phyloP scores from a whole-genome alignment of 2,797 vertebrate species.

The Lepilemur ruficaudatus region DNA sequence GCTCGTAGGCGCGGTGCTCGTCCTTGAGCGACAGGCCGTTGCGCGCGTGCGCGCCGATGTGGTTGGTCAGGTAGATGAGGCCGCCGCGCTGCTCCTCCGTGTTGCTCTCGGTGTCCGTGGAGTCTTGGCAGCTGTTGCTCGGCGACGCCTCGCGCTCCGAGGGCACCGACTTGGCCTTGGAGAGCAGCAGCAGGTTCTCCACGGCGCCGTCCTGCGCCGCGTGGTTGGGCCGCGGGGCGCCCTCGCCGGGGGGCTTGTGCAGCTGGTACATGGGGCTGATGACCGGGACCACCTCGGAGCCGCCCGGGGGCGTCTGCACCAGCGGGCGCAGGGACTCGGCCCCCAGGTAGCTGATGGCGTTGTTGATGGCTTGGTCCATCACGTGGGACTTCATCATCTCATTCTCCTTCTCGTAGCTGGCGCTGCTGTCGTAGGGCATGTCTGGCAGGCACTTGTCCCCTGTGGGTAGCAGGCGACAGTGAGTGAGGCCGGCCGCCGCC shows the following conservation, averaged over 20 bases:
- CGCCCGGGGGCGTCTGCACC: constrained; percentile 94
- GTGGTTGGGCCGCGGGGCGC: constrained; percentile 83
- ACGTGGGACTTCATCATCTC: constrained; percentile 97
- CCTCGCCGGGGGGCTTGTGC: constrained; percentile 89
- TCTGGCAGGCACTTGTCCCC: constrained; percentile 95
- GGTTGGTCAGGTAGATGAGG: constrained; percentile 98
- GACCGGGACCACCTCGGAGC: constrained; percentile 88
- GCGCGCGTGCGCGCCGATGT: constrained; percentile 91
- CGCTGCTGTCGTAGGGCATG: constrained; percentile 90
- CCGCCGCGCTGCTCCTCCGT: constrained; percentile 92
- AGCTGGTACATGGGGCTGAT: constrained; percentile 91
- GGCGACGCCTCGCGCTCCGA: constrained; percentile 96
- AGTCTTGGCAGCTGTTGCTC: constrained; percentile 97
- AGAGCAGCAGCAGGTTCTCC: constrained; percentile 96
- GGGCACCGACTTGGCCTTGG: constrained; percentile 95
- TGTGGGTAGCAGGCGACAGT: constrained; percentile 78
- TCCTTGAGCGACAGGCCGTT: constrained; percentile 96
- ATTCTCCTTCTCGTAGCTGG: constrained; percentile 88
- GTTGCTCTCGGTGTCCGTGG: constrained; percentile 99
- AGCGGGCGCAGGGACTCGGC: constrained; percentile 97
- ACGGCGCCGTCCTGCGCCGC: constrained; percentile 94
- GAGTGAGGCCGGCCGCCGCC: background rate
- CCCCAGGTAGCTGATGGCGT: constrained; percentile 97
- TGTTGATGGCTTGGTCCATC: constrained; percentile 99
- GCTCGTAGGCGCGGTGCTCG: constrained; percentile 93